Base-by-base conservation (phyloP, 2,888 invertebrate genomes). In the Formica aserva region DNA sequence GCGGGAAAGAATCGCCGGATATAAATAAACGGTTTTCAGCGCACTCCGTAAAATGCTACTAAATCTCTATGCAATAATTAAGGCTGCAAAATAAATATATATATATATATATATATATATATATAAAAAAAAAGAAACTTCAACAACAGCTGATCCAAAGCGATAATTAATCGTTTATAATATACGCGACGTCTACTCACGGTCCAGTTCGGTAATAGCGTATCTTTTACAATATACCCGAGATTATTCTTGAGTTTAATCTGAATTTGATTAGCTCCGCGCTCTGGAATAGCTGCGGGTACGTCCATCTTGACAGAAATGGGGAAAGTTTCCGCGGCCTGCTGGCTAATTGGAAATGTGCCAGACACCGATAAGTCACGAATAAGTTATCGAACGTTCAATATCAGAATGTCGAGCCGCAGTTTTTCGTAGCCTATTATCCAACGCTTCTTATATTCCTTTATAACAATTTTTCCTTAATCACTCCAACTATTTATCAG, bases 11-110 rank as follows among this genome's bases (percentile, higher is more conserved):
- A 32, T 60, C 35, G 72, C 4, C 45, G 13, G 57, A 57, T 80
- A 80, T 80, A 71, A 72, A 80, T 80, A 80, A 72, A 62, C 60
- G 18, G 60, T 69, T 72, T 72, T 60, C 60, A 60, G 32, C 48
- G 72, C 72, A 15, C 60, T 26, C 60, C 35, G 26, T 32, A 26
- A 80, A 72, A 45, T 60, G 60, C 6, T 35, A 6, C 35, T 35
- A 35, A 35, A 13, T 32, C 29, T 71, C 57, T 57, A 60, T n/a
- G 71, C 41, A 60, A 69, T 6, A 22, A 78, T 22, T 45, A 11
- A 29, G 13, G n/a, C 26, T 41, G 11, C 13, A 18, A 18, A 18
- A 48, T 48, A 26, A 35, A 22, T 13, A 69, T 45, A 11, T 35
- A 41, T 45, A 0, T 29, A 3, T 45, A 26, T 11, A n/a, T n/a